A percentile compares a stretch with the other conserved stretches of the same genome.
These are phyloP conservation scores for Erithacus rubecula DNA, from an alignment of 2,797 vertebrate species.

Conservation along the genomic window DNA sequence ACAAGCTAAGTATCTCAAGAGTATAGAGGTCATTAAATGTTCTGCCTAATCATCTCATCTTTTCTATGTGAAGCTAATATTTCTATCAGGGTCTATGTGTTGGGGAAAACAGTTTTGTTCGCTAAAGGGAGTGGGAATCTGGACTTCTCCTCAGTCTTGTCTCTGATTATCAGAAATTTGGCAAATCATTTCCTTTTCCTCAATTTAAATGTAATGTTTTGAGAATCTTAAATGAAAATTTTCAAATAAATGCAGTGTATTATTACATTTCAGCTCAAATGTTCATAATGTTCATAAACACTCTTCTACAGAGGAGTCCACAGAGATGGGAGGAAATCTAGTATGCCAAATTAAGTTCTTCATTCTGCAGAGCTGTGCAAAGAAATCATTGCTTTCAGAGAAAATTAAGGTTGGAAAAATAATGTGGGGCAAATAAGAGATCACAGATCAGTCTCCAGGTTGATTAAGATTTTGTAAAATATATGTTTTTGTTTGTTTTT, in stretches of 20 bases:
- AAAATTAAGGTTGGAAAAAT: neutral
- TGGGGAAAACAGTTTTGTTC: neutral
- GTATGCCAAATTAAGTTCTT: neutral
- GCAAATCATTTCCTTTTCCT: neutral
- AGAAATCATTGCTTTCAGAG: neutral
- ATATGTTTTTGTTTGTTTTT: neutral
- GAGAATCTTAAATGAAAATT: neutral
- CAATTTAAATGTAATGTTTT: neutral
- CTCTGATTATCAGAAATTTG: neutral
- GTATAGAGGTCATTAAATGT: neutral
- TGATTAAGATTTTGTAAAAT: neutral
- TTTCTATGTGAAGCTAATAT: neutral
- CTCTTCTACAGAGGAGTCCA: neutral
- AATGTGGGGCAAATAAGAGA: neutral
- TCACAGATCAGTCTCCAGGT: neutral
- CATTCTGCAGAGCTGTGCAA: neutral
- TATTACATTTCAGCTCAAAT: neutral
- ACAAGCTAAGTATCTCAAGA: neutral
- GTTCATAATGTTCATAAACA: neutral
- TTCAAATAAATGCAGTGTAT: neutral
- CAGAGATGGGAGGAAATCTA: neutral
- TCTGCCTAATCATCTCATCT: neutral
- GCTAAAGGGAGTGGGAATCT: neutral
- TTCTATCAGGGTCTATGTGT: neutral
- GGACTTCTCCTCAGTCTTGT: neutral